Percentiles rank a stretch among this genome's conserved stretches.
Conservation (phyloP, 2,113 vertebrate species). For the Prolemur simus region DNA sequence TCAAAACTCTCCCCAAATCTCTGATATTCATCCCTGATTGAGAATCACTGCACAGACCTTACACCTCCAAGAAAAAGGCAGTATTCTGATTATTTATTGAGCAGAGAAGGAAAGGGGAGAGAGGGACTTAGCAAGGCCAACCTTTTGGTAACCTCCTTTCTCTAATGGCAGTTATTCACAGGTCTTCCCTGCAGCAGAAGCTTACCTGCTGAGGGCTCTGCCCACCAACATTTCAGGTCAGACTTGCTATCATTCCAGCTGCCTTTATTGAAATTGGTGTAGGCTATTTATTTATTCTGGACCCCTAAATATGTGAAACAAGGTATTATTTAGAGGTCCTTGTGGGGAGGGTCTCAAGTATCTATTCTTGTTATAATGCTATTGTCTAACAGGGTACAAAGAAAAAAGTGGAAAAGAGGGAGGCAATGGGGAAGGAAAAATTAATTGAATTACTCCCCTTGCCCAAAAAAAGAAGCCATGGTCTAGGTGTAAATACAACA, state of each 20-base stretch:
- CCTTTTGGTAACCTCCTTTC: slow-evolving; percentile 10
- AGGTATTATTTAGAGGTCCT: not conserved
- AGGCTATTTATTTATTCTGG: not conserved
- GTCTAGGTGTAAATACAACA: not conserved
- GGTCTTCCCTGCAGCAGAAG: not conserved
- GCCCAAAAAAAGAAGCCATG: not conserved
- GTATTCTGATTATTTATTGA: not conserved
- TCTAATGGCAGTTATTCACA: not conserved
- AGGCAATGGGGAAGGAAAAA: not conserved
- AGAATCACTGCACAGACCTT: slow-evolving; percentile 1
- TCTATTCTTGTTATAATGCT: not conserved
- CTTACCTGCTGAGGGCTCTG: not conserved
- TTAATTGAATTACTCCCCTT: not conserved
- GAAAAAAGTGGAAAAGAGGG: not conserved
- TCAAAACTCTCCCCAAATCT: not conserved
- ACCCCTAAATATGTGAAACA: slow-evolving; percentile 7
- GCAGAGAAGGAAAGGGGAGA: not conserved
- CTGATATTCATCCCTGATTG: not conserved
- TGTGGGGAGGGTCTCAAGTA: not conserved
- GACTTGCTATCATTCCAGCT: not conserved
- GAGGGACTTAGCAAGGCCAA: slow-evolving; percentile 30
- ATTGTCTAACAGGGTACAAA: not conserved
- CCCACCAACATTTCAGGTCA: not conserved
- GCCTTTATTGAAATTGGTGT: slow-evolving; percentile 4
- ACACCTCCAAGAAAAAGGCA: not conserved